Evolutionary conservation across 92 coral and sea anemone species (phyloP), one percentile per base, ranked within the genome.

Genomic region (Paragorgia papillata): DNA sequence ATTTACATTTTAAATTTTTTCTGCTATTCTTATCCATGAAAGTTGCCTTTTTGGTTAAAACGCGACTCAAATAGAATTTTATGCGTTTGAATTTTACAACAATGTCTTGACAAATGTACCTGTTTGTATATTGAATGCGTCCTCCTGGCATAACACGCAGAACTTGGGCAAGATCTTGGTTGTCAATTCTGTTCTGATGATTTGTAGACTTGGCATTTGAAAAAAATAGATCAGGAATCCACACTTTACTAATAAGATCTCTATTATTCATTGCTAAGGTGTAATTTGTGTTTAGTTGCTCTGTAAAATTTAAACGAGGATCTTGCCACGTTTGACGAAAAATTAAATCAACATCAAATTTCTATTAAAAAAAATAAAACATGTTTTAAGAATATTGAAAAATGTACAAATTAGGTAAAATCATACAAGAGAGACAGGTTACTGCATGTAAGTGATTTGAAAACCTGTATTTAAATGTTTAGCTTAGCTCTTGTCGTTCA

Each of bases 221-320:
- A 7, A 68, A 17, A 68, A 68, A 68, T 1, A 68, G 35, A 25
- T 68, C 75, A 49, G 75, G 75, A 18, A 68, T 68, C 75, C 75
- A 68, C 6, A 68, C 18, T 9, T 68, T 68, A 6, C 40, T 28
- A 68, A 68, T 68, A 0, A 68, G 43, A 19, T 68, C 59, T 13
- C 46, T 13, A 29, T 68, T 19, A 43, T 68, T 68, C 20, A 68
- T 30, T 2, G 59, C 32, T 24, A 68, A 46, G 10, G 75, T 68
- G 35, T 67, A 27, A 21, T 49, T 68, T 43, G 75, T 68, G 55
- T 46, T 46, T 19, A 9, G 48, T 49, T 68, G 75, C 26, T 68
- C 75, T 13, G 75, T 68, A 49, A 68, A 68, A 18, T 68, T 68
- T 27, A 68, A 30, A 20, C 75, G 57, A 29, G 53, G 39, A 30